A percentile compares a stretch with the other conserved stretches of the same genome.
phyloP scores from a whole-genome alignment of 2,888 invertebrate genomes.

The Dolichopus griseipennis region DNA sequence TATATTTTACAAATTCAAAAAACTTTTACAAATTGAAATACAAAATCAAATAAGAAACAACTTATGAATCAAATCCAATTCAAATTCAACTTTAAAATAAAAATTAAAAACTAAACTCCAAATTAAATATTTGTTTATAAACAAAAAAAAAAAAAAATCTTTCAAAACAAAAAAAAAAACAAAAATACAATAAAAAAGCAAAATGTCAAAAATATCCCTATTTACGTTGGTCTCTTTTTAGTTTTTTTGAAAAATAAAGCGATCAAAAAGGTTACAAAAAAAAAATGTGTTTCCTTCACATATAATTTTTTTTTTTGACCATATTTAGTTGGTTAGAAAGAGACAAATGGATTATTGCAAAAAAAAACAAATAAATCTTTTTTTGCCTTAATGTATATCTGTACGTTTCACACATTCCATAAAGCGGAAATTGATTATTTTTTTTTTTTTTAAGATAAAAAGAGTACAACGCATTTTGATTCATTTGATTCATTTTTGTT shows the following conservation, averaged over 20 bases:
- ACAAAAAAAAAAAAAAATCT: too few relatives aligned
- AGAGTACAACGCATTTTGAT: neutral
- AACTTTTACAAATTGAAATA: neutral
- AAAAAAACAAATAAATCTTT: neutral
- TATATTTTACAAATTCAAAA: neutral
- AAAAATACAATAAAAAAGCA: too few relatives aligned
- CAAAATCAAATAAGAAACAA: neutral
- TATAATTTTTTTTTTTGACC: neutral
- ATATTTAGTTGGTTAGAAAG: neutral
- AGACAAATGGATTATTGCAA: neutral
- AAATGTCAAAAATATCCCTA: too few relatives aligned
- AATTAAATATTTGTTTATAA: too few relatives aligned
- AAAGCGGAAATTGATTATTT: neutral
- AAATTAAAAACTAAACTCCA: too few relatives aligned
- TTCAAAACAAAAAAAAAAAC: too few relatives aligned
- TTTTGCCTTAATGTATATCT: neutral
- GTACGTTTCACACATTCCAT: neutral
- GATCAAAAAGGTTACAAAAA: too few relatives aligned
- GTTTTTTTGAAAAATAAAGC: too few relatives aligned
- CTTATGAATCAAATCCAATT: too few relatives aligned
- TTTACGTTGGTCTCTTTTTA: too few relatives aligned
- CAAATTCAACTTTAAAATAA: too few relatives aligned
- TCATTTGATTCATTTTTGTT: neutral
- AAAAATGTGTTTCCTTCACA: too few relatives aligned
- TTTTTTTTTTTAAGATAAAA: neutral